phyloP scores from a whole-genome alignment of 2,888 invertebrate species.

The Aleiodes leptofemur region DNA sequence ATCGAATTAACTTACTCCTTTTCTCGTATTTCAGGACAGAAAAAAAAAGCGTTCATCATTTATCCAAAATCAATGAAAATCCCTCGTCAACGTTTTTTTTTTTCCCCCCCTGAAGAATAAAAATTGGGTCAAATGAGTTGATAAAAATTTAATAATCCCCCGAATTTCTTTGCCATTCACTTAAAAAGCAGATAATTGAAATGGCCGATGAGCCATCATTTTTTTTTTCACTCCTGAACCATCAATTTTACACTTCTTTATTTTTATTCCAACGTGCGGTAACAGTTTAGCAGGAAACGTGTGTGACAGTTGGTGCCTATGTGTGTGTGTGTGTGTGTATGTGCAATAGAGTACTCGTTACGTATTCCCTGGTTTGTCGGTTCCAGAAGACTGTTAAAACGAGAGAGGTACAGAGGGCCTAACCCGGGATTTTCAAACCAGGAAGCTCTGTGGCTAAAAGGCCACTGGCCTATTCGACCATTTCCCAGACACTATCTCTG shows the following conservation, averaged over 20 bases:
- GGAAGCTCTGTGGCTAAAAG: constrained; percentile 21
- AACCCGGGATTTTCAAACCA: neutral
- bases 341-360: constrained; percentile 16
- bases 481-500: constrained; percentile 2
- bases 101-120: neutral
- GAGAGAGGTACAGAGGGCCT: neutral
- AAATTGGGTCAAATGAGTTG: neutral
- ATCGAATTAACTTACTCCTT: constrained; percentile 37
- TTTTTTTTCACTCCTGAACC: neutral
- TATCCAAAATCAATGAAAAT: neutral
- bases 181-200: neutral
- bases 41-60: neutral
- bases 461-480: constrained; percentile 21
- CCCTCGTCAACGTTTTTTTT: neutral
- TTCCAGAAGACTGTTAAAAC: constrained; percentile 25
- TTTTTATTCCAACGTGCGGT: neutral
- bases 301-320: constrained; percentile 29
- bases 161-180: neutral
- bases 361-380: constrained; percentile 10
- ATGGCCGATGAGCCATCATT: neutral
- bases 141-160: neutral
- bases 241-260: neutral
- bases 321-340: neutral
- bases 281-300: constrained; percentile 28
- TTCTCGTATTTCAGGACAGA: neutral